Base-by-base conservation (phyloP, 2,888 invertebrate species). In the Agrotis exclamationis region DNA sequence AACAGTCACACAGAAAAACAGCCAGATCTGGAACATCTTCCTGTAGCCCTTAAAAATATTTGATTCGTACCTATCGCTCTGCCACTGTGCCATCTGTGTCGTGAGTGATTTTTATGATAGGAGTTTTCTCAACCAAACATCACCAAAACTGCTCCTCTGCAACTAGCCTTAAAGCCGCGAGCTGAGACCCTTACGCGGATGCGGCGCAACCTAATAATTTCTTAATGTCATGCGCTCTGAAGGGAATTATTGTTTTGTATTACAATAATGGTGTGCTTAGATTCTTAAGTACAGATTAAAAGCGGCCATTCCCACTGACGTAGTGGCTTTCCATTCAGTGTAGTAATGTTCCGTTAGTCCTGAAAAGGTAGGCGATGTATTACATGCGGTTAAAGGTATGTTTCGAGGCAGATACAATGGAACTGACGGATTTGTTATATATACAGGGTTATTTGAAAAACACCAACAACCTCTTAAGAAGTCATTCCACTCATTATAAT, bases 231-330 rank as follows among this genome's bases (percentile, higher is more conserved):
- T 95, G 94, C 93, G 92, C 93, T 94, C 88, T 90, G 92, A 93
- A 93, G 92, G 93, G 94, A 95, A 95, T 95, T 95, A 96, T 95
- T 96, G 95, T 96, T 96, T 95, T 93, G 94, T 93, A 90, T 93
- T 93, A 93, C 92, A 94, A 95, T 95, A 95, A 95, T 93, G 90
- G 92, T 86, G 90, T 90, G 90, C 90, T 90, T 89, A 92, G 94
- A 95, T 94, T 88, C 88, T 89, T 89, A 90, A 89, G 89, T 88
- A 86, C 80, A 92, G 93, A 95, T 94, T 91, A 92, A 90, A 86
- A 83, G 85, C 84, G 84, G 89, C 87, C 86, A 87, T 88, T 85
- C 53, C 83, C 83, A 77, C 87, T 89, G 91, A 90, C 87, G 88
- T 88, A 86, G 87, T 87, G 85, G 63, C 82, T 86, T 84, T 77